Conservation (phyloP, 2,797 vertebrate genomes). For the Helarctos malayanus region DNA sequence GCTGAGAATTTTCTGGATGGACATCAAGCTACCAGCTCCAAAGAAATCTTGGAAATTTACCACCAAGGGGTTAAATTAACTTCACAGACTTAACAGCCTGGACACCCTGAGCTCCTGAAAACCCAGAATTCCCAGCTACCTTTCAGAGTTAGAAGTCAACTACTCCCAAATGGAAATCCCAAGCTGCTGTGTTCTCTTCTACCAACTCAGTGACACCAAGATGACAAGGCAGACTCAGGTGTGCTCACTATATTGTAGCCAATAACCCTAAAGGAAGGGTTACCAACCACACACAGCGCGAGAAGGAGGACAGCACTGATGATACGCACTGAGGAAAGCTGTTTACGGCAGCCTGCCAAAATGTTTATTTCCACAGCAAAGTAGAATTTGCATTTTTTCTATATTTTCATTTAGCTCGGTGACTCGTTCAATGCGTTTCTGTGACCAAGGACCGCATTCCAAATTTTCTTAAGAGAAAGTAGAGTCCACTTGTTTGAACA, state of each 20-base stretch:
- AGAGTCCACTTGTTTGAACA: slow-evolving; percentile 51
- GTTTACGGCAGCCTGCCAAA: background rate
- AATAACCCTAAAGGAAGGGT: background rate
- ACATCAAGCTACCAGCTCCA: background rate
- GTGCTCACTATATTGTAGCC: background rate
- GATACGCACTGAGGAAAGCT: background rate
- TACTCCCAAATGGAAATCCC: background rate
- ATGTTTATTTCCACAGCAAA: slow-evolving; percentile 10
- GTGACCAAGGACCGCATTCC: slow-evolving; percentile 38
- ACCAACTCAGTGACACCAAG: background rate
- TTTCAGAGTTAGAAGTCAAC: background rate
- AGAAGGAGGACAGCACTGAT: background rate
- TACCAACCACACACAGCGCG: accelerated
- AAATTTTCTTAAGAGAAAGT: background rate
- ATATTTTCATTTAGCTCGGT: background rate
- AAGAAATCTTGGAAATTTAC: background rate
- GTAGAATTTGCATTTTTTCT: background rate
- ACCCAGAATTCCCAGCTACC: background rate
- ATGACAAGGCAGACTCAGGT: background rate
- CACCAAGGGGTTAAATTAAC: background rate
- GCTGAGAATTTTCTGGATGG: background rate
- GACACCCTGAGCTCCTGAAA: background rate
- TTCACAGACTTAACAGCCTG: background rate
- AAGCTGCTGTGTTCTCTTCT: background rate
- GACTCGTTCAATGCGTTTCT: background rate